Percentiles rank a stretch among this genome's conserved stretches.
phyloP scores from a whole-genome alignment of 2,797 vertebrate genomes.

The Lepidocolaptes lacrymiger region DNA sequence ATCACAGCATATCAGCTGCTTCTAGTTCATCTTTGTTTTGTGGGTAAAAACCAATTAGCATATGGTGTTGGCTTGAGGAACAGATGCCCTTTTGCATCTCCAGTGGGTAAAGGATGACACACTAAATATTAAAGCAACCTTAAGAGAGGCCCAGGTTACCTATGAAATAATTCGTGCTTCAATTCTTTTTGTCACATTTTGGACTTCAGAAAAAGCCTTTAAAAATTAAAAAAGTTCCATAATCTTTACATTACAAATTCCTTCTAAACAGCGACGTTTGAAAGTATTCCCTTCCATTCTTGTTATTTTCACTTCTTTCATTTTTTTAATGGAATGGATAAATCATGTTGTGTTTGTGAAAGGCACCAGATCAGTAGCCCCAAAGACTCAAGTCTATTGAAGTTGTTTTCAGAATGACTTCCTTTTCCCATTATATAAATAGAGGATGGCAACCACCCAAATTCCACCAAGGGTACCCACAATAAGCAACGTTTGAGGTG shows the following conservation, averaged over 20 bases:
- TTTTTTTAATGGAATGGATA: not conserved
- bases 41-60: not conserved
- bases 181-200: not conserved
- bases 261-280: not conserved
- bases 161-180: not conserved
- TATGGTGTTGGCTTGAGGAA: not conserved
- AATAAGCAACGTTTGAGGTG: not conserved
- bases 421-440: not conserved
- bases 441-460: not conserved
- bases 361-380: not conserved
- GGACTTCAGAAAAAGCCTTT: not conserved
- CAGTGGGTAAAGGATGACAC: not conserved
- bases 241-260: not conserved
- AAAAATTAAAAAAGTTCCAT: not conserved
- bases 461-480: rapidly evolving
- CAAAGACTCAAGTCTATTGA: not conserved
- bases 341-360: not conserved
- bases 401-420: not conserved
- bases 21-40: not conserved
- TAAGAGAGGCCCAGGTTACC: not conserved
- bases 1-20: not conserved
- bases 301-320: not conserved
- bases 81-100: constrained; percentile 7
- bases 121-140: not conserved
- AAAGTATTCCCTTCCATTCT: not conserved